phyloP scores from a whole-genome alignment of 1,140 invertebrate genomes.

The Meloidogyne exigua region DNA sequence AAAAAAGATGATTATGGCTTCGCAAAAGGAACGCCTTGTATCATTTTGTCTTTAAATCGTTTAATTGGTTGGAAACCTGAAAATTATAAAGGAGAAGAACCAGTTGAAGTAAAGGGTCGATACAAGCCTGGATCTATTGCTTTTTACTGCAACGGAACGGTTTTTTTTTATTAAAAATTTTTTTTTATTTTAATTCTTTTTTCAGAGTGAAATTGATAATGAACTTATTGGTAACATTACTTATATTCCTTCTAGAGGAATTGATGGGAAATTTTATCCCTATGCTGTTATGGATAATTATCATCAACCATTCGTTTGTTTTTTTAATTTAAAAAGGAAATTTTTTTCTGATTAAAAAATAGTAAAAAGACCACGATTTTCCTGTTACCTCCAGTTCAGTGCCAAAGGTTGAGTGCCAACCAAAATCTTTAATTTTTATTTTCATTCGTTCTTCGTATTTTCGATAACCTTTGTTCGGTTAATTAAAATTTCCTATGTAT shows the following conservation, averaged over 20 bases:
- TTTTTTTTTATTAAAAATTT: conserved; percentile 24
- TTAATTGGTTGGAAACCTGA: conserved; percentile 60
- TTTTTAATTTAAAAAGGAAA: background rate
- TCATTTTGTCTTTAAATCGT: conserved; percentile 60
- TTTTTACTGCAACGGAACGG: conserved; percentile 57
- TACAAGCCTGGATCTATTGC: conserved; percentile 57
- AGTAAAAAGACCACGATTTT: no score
- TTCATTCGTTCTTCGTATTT: no score
- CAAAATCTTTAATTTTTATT: no score
- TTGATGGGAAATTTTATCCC: conserved; percentile 59
- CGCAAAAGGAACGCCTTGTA: conserved; percentile 56
- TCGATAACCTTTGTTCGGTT: no score
- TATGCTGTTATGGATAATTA: conserved; percentile 61
- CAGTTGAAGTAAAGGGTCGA: conserved; percentile 47
- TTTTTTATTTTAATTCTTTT: conserved; percentile 19
- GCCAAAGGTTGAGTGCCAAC: no score
- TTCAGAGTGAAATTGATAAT: conserved; percentile 49
- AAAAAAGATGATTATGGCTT: conserved; percentile 52
- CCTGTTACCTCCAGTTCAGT: no score
- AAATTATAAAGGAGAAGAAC: conserved; percentile 45
- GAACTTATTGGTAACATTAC: conserved; percentile 53
- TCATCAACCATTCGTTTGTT: conserved; percentile 62
- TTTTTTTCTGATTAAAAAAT: no score
- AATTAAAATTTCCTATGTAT: background rate
- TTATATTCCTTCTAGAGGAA: conserved; percentile 57